These are phyloP conservation scores for Ormyrus rosae DNA, from an alignment of 2,888 invertebrate genomes.

Conservation along the genomic window DNA sequence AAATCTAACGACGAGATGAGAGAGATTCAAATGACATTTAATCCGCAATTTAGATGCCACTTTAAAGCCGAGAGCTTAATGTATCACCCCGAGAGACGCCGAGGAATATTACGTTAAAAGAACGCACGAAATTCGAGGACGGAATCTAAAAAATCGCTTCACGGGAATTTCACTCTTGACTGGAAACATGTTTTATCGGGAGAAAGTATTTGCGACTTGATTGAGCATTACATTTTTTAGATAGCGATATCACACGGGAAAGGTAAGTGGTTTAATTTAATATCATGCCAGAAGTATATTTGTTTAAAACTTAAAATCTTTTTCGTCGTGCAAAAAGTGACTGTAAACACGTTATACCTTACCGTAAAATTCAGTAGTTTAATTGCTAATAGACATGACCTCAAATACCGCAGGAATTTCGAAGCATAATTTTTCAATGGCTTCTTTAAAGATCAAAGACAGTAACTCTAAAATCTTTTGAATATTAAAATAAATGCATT, in stretches of 20 bases:
- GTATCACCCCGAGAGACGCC: too few relatives aligned
- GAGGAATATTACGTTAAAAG: too few relatives aligned
- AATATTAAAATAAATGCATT: too few relatives aligned
- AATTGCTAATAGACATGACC: background rate
- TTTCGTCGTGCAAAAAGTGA: background rate
- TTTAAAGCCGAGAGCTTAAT: background rate
- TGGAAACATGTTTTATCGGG: too few relatives aligned
- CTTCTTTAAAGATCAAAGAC: background rate
- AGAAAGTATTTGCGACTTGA: too few relatives aligned
- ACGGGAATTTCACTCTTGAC: too few relatives aligned
- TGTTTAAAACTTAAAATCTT: background rate
- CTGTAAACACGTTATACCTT: background rate
- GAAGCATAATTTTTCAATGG: background rate
- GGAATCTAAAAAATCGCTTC: too few relatives aligned
- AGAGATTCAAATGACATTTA: background rate
- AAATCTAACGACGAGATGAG: constrained; percentile 20
- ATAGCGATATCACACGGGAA: too few relatives aligned
- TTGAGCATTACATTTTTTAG: too few relatives aligned
- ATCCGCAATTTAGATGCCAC: constrained; percentile 35
- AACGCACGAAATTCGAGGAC: too few relatives aligned
- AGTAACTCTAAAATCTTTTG: background rate
- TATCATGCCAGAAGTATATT: too few relatives aligned
- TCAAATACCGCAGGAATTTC: background rate
- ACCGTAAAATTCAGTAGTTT: background rate
- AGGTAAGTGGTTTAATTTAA: too few relatives aligned